Base-by-base conservation (phyloP, 1,140 invertebrate genomes). In the Delia radicum region DNA sequence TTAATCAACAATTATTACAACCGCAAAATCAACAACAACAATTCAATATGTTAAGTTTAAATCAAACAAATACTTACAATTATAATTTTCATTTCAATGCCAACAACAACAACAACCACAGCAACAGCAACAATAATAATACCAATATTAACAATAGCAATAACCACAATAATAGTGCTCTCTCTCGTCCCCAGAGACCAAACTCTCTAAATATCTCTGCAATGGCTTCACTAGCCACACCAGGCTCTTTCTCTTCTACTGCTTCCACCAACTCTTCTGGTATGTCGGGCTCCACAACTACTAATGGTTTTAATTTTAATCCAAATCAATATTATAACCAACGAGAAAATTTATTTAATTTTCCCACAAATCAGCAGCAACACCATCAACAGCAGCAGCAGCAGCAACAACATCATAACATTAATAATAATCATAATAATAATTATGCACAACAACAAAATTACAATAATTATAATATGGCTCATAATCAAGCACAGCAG, bases 31-130 rank as follows among this genome's bases (percentile, higher is more conserved):
- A 13, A 31, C 29, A 21, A 18, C 71, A 74, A 74, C 73, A 79
- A 33, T n/a, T 27, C 27, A 61, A 80, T 75, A 48, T 75, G 75
- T 63, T 71, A 15, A 67, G 48, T 74, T 3, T 33, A 73, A 69
- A 77, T 71, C 73, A 31, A 42, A 31, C 13, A 63, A 73, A 48
- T 24, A 27, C 75, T 24, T 73, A 18, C 46, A 63, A 67, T 63
- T 62, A 73, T 73, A 46, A 55, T 73, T 55, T 46, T 46, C 71
- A 42, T 48, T 46, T 73, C 71, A 73, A 69, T 73, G 72, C 79
- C 77, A 78, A 65, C 80, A 78, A 31, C 76, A 74, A 75, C 79
- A 42, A 78, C 72, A 69, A 61, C 26, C 74, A 24, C 62, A 75
- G 46, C 31, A 75, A 42, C 62, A 37, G 29, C 12, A 10, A 65